Percentiles rank a stretch among this genome's conserved stretches.
Conservation (phyloP, 2,113 vertebrate species). For the Lepisosteus osseus region DNA sequence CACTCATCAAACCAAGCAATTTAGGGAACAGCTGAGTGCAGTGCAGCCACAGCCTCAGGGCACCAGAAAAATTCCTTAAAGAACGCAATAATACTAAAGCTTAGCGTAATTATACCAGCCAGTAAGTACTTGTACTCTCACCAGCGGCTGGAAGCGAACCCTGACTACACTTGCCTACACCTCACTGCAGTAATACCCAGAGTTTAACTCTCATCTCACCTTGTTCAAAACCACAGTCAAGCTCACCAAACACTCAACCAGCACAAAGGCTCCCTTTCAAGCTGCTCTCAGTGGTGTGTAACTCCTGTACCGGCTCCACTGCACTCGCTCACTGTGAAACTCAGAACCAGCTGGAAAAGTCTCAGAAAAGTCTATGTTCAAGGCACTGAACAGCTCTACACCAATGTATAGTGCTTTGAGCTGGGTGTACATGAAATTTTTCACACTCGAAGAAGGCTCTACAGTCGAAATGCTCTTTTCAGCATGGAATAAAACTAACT, state of each 20-base stretch:
- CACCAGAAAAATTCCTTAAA: neutral
- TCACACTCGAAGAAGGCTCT: no score
- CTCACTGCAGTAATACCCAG: neutral
- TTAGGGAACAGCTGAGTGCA: neutral
- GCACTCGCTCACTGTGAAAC: no score
- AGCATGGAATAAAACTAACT: no score
- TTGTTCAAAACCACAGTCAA: neutral
- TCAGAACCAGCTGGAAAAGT: no score
- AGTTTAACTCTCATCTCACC: neutral
- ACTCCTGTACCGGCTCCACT: neutral
- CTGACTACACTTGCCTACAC: neutral
- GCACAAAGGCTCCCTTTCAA: neutral
- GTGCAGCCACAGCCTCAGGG: neutral
- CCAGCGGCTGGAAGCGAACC: no score
- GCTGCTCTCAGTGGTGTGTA: neutral
- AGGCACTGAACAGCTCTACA: no score
- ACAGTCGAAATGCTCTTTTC: no score
- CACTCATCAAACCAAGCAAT: neutral
- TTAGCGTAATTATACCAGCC: neutral
- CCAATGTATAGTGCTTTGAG: no score
- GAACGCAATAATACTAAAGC: no score
- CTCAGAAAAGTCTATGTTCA: no score
- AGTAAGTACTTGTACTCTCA: conserved; percentile 8
- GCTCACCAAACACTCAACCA: no score
- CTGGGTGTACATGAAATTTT: no score